Base-by-base conservation (phyloP, 2,888 invertebrate species). In the Nomada hirtipes region DNA sequence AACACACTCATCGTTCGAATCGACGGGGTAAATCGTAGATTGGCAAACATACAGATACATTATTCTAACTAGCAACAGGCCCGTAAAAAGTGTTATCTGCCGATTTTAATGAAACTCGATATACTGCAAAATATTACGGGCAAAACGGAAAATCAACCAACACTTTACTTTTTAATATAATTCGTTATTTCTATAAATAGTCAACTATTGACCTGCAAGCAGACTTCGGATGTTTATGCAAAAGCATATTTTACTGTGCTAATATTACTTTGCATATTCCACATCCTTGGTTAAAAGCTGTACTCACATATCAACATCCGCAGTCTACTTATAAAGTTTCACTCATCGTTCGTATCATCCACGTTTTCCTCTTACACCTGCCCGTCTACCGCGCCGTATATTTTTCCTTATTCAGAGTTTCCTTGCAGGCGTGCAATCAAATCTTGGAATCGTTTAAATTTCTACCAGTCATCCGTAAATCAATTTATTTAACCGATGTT, bases 1-100 rank as follows among this genome's bases (percentile, higher is more conserved):
- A 55, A 29, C n/a, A 63, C 65, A 23, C 29, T 53, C 23, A 36
- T 69, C 50, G 15, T 68, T 29, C 20, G 20, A 67, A 7, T 36
- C 9, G 2, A 23, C 20, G 15, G 63, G 47, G 18, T 64, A 47
- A 65, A 42, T 2, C 1, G 15, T 50, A 20, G 1, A 26, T 52
- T 57, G 20, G 3, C 15, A 52, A 57, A 47, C 20, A 36, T 42
- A 44, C 15, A 47, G 2, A 53, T 23, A 23, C 20, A 50, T n/a
- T 69, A 59, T 11, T 11, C 44, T 4, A 26, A 47, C 15, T n/a
- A 2, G 2, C 7, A 69, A 42, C 13, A 44, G 13, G 9, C 36
- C 1, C 47, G 13, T 3, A 60, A 20, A 20, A 50, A 13, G 15
- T 50, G 20, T 36, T 60, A 36, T 9, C 4, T 23, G 13, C 26